Evolutionary conservation across 2,113 vertebrate genomes (phyloP).

Genomic region (Leiothrix lutea): DNA sequence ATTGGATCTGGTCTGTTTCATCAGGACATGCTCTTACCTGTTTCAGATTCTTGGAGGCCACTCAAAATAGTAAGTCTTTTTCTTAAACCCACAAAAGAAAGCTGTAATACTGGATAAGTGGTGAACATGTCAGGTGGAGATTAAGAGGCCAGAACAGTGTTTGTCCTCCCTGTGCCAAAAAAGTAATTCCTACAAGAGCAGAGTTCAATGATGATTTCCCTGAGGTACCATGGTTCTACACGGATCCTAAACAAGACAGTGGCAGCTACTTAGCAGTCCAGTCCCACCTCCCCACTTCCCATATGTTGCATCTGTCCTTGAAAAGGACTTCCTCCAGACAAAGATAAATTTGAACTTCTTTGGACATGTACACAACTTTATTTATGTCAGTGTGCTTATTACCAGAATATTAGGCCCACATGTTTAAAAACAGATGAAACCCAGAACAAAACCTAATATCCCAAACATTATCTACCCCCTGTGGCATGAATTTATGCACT

Average conservation of each 20-base stretch:
- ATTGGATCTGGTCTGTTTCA: neutral
- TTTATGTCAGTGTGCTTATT: neutral
- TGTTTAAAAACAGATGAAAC: neutral
- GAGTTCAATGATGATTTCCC: neutral
- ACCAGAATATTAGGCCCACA: neutral
- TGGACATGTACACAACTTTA: neutral
- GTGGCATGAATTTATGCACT: neutral
- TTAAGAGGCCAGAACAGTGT: neutral
- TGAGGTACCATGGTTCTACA: neutral
- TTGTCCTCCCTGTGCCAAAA: neutral
- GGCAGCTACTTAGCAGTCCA: neutral
- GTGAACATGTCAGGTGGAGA: neutral
- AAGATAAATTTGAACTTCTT: neutral
- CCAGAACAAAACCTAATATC: neutral
- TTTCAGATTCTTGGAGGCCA: neutral
- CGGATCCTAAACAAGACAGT: neutral
- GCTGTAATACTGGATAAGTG: neutral
- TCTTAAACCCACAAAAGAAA: neutral
- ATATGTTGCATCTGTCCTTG: neutral
- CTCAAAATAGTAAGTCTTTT: neutral
- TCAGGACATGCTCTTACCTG: neutral
- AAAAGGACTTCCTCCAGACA: neutral
- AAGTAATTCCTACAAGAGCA: neutral
- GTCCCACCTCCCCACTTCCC: neutral
- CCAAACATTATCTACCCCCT: neutral